Evolutionary conservation across 2,888 invertebrate species (phyloP), one percentile per base, ranked within the genome.

Genomic region (Limnephilus auricula): DNA sequence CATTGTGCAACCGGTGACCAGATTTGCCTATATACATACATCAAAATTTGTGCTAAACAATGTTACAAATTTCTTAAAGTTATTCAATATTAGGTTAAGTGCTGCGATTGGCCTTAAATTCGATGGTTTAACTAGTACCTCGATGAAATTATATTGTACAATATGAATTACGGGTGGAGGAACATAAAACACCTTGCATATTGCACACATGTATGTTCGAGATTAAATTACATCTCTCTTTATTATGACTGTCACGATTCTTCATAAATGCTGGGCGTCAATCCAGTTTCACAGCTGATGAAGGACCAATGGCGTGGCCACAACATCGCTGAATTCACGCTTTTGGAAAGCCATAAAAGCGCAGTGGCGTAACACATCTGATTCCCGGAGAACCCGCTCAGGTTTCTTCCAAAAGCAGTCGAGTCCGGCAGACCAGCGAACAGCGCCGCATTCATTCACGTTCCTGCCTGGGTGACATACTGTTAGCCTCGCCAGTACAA

Each of bases 371-470:
- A 85, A 30, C 85, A 40, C 85, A 85, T 45, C 40, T 40, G 34
- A 40, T 85, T 85, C 40, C 89, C 50, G n/a, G n/a, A 45, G 79
- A 45, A 32, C 31, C 50, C 40, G 25, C 45, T 88, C 88, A 32
- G 87, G 79, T 87, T 90, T 90, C 86, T 79, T 79, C 82, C 79
- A 40, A 90, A 88, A 82, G 45, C 79, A 79, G 34, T 30, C 65
- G 80, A 50, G 13, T 50, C 40, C 37, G 15, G 65, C 79, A 45
- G 25, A 79, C 85, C 50, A 1, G 86, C 32, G 25, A 65, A 18
- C 65, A 18, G 65, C 13, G 50, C 90, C 34, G 90, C 90, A 90
- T 90, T 90, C 90, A 90, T 90, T 90, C 90, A 90, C 90, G 90
- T 90, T 88, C 88, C 79, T 40, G 80, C 12, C 90, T 32, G 83